Evolutionary conservation across 2,113 vertebrate species (phyloP).

Genomic region (Poicephalus gulielmi): DNA sequence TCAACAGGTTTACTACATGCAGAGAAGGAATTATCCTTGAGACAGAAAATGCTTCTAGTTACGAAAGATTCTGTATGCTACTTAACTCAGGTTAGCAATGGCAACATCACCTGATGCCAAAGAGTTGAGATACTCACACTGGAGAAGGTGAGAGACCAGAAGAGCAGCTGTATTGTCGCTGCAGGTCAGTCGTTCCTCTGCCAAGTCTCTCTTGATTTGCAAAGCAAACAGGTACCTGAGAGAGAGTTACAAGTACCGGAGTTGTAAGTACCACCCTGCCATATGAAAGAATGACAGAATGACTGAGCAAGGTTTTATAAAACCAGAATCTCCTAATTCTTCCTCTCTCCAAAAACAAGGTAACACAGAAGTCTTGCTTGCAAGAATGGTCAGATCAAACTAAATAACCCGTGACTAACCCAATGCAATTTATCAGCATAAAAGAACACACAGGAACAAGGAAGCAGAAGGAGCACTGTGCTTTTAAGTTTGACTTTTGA

Average conservation of each 20-base stretch:
- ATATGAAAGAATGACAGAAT: neutral
- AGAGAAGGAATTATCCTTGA: neutral
- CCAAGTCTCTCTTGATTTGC: slow-evolving; percentile 94
- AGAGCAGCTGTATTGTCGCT: slow-evolving; percentile 87
- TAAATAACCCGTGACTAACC: neutral
- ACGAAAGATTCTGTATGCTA: fast-evolving
- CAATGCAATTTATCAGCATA: neutral
- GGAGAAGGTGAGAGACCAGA: slow-evolving; percentile 89
- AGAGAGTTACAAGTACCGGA: neutral
- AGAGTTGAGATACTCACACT: slow-evolving; percentile 77
- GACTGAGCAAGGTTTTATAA: neutral
- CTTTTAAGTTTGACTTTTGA: neutral
- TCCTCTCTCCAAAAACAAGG: neutral
- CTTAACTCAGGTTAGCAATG: neutral
- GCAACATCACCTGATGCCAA: neutral
- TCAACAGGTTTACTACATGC: neutral
- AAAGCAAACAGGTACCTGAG: slow-evolving; percentile 92
- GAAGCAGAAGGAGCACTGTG: neutral
- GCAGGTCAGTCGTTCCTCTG: slow-evolving; percentile 86
- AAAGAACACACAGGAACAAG: neutral
- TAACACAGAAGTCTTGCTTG: neutral
- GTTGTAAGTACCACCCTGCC: neutral
- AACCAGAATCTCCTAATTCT: neutral
- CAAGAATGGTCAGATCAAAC: neutral
- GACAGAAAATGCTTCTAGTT: neutral